Conservation (phyloP, 2,113 vertebrate genomes). For the Poecilia latipinna region DNA sequence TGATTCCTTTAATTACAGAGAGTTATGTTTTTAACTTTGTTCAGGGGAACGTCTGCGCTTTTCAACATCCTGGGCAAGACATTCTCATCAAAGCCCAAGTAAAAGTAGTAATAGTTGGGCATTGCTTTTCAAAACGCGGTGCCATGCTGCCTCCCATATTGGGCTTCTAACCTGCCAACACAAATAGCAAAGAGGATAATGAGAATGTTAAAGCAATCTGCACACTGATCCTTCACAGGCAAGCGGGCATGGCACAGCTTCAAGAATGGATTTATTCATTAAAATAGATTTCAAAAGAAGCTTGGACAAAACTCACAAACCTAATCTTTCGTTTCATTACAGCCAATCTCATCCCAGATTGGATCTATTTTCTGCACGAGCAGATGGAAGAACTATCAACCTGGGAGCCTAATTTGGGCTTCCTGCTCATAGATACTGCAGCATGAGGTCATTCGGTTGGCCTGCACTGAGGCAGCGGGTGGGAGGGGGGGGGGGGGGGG, state of each 20-base stretch:
- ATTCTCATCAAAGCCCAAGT: slow-evolving; percentile 17
- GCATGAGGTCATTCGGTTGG: slow-evolving; percentile 57
- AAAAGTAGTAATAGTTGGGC: slow-evolving; percentile 28
- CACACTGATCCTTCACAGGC: slow-evolving; percentile 64
- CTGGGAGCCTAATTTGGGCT: slow-evolving; percentile 51
- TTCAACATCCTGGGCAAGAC: neutral
- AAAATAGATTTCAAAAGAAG: slow-evolving; percentile 63
- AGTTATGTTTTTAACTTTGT: slow-evolving; percentile 5
- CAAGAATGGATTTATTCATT: slow-evolving; percentile 75
- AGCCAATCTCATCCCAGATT: slow-evolving; percentile 69
- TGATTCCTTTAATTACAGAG: slow-evolving; percentile 22
- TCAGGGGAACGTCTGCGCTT: slow-evolving; percentile 7
- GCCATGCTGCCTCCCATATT: slow-evolving; percentile 36
- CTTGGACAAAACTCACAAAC: slow-evolving; percentile 63
- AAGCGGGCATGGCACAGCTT: slow-evolving; percentile 51
- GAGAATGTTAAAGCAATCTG: slow-evolving; percentile 68
- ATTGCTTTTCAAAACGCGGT: slow-evolving; percentile 28
- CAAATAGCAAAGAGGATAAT: slow-evolving; percentile 60
- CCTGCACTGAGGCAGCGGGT: slow-evolving; percentile 41
- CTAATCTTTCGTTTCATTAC: slow-evolving; percentile 76
- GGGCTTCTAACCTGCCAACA: slow-evolving; percentile 55
- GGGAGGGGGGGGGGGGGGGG: slow-evolving; percentile 39
- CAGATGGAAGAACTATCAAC: slow-evolving; percentile 61
- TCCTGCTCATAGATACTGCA: slow-evolving; percentile 49
- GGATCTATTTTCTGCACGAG: slow-evolving; percentile 72